Conservation (phyloP, 2,888 invertebrate species). For the Oscheius onirici region DNA sequence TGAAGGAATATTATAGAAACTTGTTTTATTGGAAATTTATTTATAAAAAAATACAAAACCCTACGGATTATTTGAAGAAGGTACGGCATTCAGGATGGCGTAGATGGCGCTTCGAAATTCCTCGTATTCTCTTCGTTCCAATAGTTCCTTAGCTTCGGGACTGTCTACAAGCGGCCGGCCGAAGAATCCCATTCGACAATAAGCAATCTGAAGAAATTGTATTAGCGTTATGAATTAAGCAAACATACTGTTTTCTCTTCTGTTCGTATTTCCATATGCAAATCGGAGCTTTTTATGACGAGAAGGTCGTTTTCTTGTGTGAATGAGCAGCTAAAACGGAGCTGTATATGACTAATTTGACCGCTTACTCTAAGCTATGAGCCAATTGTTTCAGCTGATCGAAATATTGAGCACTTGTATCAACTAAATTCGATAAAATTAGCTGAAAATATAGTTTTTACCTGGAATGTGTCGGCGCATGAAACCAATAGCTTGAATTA, state of each 20-base stretch:
- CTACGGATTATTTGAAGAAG: constrained; percentile 35
- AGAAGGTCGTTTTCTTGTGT: not conserved
- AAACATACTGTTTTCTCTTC: not conserved
- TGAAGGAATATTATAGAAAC: not conserved
- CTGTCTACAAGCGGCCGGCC: constrained; percentile 40
- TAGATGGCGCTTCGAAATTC: constrained; percentile 33
- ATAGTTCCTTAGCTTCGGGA: constrained; percentile 26
- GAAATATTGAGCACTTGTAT: not conserved
- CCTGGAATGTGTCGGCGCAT: constrained; percentile 40
- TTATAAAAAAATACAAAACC: constrained; percentile 2
- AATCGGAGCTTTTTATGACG: constrained; percentile 9
- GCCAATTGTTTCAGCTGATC: not conserved
- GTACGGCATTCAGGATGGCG: constrained; percentile 33
- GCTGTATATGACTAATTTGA: not conserved
- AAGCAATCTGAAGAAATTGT: constrained; percentile 30
- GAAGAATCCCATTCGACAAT: constrained; percentile 45
- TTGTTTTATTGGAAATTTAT: not conserved
- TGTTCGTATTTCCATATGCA: constrained; percentile 12
- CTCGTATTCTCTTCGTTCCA: constrained; percentile 35
- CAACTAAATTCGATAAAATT: not conserved
- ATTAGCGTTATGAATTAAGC: no score
- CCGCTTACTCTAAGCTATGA: constrained; percentile 4
- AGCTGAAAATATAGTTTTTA: not conserved
- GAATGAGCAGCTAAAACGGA: constrained; percentile 11
- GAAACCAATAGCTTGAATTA: constrained; percentile 37